A percentile compares a stretch with the other conserved stretches of the same genome.
Evolutionary conservation across 2,797 vertebrate genomes (phyloP).

Genomic region (Aselliscus stoliczkanus): DNA sequence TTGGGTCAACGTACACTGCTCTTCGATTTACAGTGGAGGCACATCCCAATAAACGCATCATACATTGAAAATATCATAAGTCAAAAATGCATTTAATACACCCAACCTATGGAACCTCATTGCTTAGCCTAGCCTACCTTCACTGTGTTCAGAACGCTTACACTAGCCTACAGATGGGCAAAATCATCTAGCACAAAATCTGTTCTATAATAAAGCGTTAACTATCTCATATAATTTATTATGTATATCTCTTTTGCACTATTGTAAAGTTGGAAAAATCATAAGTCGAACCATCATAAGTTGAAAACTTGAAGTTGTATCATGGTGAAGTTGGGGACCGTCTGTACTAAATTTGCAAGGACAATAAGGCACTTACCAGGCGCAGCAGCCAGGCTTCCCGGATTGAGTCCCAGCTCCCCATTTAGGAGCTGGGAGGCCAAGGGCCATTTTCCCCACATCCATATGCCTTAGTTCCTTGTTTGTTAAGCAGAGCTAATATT

Average conservation of each 20-base stretch:
- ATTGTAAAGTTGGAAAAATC: neutral
- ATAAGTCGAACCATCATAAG: neutral
- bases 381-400: neutral
- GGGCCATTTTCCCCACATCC: neutral
- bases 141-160: neutral
- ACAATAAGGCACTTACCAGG: accelerated
- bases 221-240: neutral
- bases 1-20: neutral
- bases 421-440: neutral
- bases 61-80: neutral
- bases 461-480: neutral
- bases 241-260: neutral
- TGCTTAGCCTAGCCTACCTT: neutral
- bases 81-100: neutral
- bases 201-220: neutral
- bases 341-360: neutral
- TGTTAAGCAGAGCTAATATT: neutral
- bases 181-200: neutral
- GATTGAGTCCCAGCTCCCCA: neutral
- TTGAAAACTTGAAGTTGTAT: neutral
- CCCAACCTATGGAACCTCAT: neutral
- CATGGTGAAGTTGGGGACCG: neutral
- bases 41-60: neutral
- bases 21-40: neutral
- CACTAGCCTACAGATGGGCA: neutral